phyloP scores from a whole-genome alignment of 2,797 vertebrate genomes.

The Rallus crepitans region DNA sequence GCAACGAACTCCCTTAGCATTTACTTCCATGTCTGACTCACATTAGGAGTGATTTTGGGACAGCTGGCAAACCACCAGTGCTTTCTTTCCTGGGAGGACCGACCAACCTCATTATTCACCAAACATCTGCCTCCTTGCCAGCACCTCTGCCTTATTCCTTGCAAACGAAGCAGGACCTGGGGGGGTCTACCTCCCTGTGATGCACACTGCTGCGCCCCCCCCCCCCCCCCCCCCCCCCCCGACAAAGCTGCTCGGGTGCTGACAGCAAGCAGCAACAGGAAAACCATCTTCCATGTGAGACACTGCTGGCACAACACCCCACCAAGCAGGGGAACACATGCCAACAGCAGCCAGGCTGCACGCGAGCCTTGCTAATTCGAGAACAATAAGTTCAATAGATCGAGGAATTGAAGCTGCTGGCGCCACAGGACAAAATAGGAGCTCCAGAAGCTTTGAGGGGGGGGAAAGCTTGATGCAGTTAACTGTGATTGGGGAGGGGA shows the following conservation, averaged over 20 bases:
- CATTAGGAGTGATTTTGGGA: not conserved
- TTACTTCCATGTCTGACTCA: not conserved
- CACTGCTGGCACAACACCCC: not conserved
- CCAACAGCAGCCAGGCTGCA: not conserved
- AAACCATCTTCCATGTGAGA: fast-evolving
- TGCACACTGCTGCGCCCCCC: not conserved
- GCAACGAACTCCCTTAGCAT: not conserved
- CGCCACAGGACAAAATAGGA: not conserved
- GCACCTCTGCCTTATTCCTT: not conserved
- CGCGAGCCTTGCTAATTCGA: not conserved
- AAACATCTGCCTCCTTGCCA: fast-evolving
- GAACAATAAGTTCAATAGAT: not conserved
- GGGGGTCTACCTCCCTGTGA: fast-evolving
- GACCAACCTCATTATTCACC: not conserved
- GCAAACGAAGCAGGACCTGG: not conserved
- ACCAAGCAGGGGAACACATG: not conserved
- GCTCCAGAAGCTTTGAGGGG: not conserved
- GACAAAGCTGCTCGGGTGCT: not conserved
- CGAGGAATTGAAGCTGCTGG: not conserved
- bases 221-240: not conserved
- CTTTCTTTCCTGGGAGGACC: not conserved
- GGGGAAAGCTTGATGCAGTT: not conserved
- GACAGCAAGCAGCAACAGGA: not conserved
- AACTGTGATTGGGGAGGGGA: not conserved
- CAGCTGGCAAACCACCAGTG: not conserved